Base-by-base conservation (phyloP, 2,888 invertebrate species). In the Oasisia sp. region DNA sequence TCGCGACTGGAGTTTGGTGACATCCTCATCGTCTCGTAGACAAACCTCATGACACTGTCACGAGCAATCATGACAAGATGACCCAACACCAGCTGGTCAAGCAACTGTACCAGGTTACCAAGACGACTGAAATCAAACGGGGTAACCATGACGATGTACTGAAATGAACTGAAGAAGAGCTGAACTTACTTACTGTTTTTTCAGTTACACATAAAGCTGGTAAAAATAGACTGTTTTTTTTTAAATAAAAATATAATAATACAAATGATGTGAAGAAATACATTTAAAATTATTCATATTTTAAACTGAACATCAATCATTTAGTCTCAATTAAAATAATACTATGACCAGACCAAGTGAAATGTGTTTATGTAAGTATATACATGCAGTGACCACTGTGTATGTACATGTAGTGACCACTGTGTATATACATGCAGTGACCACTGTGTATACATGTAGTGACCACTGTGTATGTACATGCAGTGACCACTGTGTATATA, bases 71-170 rank as follows among this genome's bases (percentile, higher is more conserved):
- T 93, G 91, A 96, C 95, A 94, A 96, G 95, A 93, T 96, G 95
- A 89, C 96, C 95, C 27, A 96, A 94, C 89, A 96, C 94, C 94
- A 96, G 94, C 94, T 96, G 95, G 93, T 96, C 95, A 27, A 96
- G 94, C 92, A 96, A 94, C 93, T 95, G 95, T 91, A 95, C 95
- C 94, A 96, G 96, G 94, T 95, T 95, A 45, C 96, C 95, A 89
- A 96, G 94, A 8, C 95, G 95, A 32, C 96, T 95, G 93, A 32
- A 93, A 93, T 44, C 12, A 14, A 56, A 50, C 8, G 56, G 90
- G 90, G n/a, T 32, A 12, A 38, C 90, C n/a, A 32, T 74, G 74
- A 74, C n/a, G 27, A 74, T 27, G 74, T 44, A 90, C n/a, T 90
- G 27, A 45, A 90, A 90, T 19, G n/a, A 90, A 90, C 27, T 27